phyloP scores from a whole-genome alignment of 1,140 invertebrate genomes.

The Drosophila sechellia region DNA sequence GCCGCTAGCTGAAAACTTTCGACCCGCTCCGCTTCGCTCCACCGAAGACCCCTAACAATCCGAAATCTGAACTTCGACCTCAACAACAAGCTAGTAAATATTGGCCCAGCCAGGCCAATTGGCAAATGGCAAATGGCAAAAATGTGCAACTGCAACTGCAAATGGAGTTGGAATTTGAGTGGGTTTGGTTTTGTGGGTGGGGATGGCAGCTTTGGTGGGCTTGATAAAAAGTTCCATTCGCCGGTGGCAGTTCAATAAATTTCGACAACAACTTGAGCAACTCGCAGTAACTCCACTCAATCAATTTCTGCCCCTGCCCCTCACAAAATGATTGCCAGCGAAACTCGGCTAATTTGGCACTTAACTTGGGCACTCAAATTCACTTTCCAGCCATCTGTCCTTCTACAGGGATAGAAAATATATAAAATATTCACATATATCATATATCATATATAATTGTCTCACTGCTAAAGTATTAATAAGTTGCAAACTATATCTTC shows the following conservation, averaged over 20 bases:
- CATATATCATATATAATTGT: background rate
- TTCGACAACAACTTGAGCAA: constrained; percentile 73
- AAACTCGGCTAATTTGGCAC: constrained; percentile 60
- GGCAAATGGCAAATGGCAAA: constrained; percentile 51
- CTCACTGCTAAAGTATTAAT: background rate
- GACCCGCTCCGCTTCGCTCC: background rate
- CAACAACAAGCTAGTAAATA: constrained; percentile 63
- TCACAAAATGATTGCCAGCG: constrained; percentile 12
- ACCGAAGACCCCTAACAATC: background rate
- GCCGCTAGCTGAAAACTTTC: constrained; percentile 47
- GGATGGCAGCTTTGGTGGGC: constrained; percentile 1
- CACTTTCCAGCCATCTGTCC: constrained; percentile 27
- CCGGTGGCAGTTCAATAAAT: constrained; percentile 67
- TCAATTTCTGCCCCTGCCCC: constrained; percentile 10
- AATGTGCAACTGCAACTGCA: constrained; percentile 55
- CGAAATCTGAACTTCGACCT: constrained; percentile 30
- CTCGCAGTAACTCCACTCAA: constrained; percentile 24
- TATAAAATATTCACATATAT: too few species aligned
- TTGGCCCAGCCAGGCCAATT: constrained; percentile 40
- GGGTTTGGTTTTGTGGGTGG: too few species aligned
- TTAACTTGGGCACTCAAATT: constrained; percentile 40
- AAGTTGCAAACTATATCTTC: background rate
- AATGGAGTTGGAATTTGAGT: constrained; percentile 13
- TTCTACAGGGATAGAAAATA: background rate
- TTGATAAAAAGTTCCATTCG: constrained; percentile 42